Percentiles rank a stretch among this genome's conserved stretches.
These are phyloP conservation scores for Phenganax stokvisi DNA, from an alignment of 92 coral and sea anemone species.

Conservation along the genomic window DNA sequence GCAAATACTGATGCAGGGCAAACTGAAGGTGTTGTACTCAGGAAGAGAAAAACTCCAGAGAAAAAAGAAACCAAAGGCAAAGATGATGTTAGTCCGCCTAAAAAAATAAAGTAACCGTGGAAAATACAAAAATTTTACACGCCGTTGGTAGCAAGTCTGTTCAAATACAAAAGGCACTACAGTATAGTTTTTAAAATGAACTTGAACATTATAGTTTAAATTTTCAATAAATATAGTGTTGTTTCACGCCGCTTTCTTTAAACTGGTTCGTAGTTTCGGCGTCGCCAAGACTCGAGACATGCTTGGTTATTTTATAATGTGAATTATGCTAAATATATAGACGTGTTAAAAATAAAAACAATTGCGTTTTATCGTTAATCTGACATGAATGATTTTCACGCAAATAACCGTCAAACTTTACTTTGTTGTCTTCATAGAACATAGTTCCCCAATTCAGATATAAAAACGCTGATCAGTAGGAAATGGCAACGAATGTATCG, in stretches of 20 bases:
- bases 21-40: constrained; percentile 32
- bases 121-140: neutral
- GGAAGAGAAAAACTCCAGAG: constrained; percentile 34
- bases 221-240: neutral
- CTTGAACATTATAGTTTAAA: neutral
- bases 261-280: neutral
- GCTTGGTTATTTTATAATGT: constrained; percentile 20
- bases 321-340: constrained; percentile 31
- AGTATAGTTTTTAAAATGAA: neutral
- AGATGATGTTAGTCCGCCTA: constrained; percentile 62
- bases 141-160: neutral
- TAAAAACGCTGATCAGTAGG: too few species aligned
- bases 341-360: constrained; percentile 31
- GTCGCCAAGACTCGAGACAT: constrained; percentile 31
- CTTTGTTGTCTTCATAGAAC: too few species aligned
- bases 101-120: constrained; percentile 51
- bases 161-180: constrained; percentile 25
- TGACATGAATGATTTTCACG: constrained; percentile 6
- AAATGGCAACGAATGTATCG: too few species aligned
- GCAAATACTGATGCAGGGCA: constrained; percentile 12
- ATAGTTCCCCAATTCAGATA: too few species aligned
- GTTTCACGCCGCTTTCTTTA: constrained; percentile 4
- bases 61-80: constrained; percentile 43
- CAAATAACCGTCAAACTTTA: neutral
- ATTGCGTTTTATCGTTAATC: constrained; percentile 32